A percentile compares a stretch with the other conserved stretches of the same genome.
Conservation (phyloP, 1,140 invertebrate genomes). For the Drosophila rufa region DNA sequence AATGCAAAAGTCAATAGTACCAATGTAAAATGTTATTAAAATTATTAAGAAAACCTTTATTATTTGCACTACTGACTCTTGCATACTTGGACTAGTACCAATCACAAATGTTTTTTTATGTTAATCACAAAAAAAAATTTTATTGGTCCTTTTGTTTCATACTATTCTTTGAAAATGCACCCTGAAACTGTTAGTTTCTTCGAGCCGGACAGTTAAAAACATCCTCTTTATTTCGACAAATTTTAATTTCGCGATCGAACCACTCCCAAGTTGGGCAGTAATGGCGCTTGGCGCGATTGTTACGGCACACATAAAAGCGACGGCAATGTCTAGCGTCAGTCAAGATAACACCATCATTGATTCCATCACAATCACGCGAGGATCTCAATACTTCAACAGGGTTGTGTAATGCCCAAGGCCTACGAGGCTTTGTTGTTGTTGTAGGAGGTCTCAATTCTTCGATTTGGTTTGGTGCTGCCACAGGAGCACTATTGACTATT, state of each 20-base stretch:
- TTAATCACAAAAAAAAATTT: too few relatives aligned
- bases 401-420: neutral
- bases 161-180: too few relatives aligned
- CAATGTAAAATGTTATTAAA: too few relatives aligned
- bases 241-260: conserved; percentile 50
- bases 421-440: too few relatives aligned
- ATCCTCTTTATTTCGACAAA: conserved; percentile 10
- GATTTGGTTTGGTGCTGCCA: neutral
- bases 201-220: neutral
- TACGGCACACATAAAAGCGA: conserved; percentile 48
- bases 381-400: conserved; percentile 14
- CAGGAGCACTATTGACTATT: neutral
- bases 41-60: too few relatives aligned
- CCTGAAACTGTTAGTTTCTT: neutral
- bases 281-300: conserved; percentile 43
- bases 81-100: too few relatives aligned
- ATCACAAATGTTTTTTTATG: too few relatives aligned
- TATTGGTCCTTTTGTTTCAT: too few relatives aligned
- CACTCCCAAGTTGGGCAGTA: conserved; percentile 39
- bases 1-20: too few relatives aligned
- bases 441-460: neutral
- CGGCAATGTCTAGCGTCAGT: conserved; percentile 48
- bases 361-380: conserved; percentile 29
- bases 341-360: conserved; percentile 42
- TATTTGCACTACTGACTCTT: too few relatives aligned